Conservation (phyloP, 2,888 invertebrate species). For the Volucella zonaria region DNA sequence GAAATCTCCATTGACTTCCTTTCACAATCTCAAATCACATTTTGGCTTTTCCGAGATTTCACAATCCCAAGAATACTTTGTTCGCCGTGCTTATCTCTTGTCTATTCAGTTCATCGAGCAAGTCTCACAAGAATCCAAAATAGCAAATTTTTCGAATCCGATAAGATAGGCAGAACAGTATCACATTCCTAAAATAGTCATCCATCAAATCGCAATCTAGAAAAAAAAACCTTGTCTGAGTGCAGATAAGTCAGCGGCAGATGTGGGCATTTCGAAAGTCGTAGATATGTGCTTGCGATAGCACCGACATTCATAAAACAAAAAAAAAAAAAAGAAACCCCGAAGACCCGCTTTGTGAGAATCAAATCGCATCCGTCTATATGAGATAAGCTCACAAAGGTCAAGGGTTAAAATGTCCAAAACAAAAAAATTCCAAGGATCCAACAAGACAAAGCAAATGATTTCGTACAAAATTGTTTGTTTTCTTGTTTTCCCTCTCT, state of each 20-base stretch:
- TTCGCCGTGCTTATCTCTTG: conserved; percentile 9
- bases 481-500: neutral
- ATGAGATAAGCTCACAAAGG: conserved; percentile 63
- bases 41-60: neutral
- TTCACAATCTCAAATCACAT: too few species aligned
- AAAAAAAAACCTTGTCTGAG: conserved; percentile 40
- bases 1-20: too few species aligned
- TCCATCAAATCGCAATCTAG: conserved; percentile 61
- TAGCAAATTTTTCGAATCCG: conserved; percentile 33
- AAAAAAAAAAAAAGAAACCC: conserved; percentile 8
- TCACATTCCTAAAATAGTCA: conserved; percentile 61
- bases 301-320: conserved; percentile 20
- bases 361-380: conserved; percentile 64
- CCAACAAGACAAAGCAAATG: conserved; percentile 46
- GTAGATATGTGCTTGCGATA: conserved; percentile 66
- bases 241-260: conserved; percentile 50
- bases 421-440: conserved; percentile 40
- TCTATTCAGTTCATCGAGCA: conserved; percentile 45
- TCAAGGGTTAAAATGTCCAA: conserved; percentile 70
- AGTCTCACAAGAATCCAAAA: conserved; percentile 37
- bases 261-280: conserved; percentile 44
- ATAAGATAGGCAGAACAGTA: conserved; percentile 51
- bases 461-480: conserved; percentile 29
- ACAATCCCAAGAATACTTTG: neutral
- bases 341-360: conserved; percentile 2